phyloP scores from a whole-genome alignment of 2,888 invertebrate species.

The Cephonodes hylas region DNA sequence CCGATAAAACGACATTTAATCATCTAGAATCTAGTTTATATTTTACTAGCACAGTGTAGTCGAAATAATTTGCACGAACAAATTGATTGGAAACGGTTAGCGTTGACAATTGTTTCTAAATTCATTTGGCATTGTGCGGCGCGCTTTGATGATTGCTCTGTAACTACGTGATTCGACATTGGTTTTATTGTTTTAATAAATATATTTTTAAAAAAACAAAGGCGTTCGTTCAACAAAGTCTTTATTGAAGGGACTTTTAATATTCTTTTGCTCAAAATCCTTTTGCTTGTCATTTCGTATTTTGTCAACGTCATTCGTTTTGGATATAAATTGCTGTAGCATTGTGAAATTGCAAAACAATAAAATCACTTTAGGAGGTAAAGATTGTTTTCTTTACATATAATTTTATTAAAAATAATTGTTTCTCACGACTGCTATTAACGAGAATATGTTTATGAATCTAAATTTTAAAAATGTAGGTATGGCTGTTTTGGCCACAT shows the following conservation, averaged over 20 bases:
- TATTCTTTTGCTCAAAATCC: neutral
- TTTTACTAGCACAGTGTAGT: neutral
- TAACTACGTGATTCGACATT: neutral
- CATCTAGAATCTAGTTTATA: neutral
- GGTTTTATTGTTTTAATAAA: neutral
- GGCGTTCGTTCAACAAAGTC: too few species aligned
- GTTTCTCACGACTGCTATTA: too few species aligned
- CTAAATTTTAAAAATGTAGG: too few species aligned
- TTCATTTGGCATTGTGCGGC: neutral
- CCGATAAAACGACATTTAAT: neutral
- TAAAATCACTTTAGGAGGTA: neutral
- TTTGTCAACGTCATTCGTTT: neutral
- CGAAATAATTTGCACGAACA: neutral
- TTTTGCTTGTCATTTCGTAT: neutral
- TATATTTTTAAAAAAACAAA: neutral
- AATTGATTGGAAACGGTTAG: conserved; percentile 1
- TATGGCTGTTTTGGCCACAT: too few species aligned
- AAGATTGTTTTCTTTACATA: neutral
- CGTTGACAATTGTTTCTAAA: neutral
- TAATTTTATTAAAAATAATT: neutral
- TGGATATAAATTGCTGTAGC: neutral
- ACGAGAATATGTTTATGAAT: too few species aligned
- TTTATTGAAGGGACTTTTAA: neutral
- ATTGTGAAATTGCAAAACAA: neutral
- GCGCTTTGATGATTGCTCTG: neutral